Evolutionary conservation across 2,797 vertebrate genomes (phyloP).

Genomic region (Ptychadena robeensis): DNA sequence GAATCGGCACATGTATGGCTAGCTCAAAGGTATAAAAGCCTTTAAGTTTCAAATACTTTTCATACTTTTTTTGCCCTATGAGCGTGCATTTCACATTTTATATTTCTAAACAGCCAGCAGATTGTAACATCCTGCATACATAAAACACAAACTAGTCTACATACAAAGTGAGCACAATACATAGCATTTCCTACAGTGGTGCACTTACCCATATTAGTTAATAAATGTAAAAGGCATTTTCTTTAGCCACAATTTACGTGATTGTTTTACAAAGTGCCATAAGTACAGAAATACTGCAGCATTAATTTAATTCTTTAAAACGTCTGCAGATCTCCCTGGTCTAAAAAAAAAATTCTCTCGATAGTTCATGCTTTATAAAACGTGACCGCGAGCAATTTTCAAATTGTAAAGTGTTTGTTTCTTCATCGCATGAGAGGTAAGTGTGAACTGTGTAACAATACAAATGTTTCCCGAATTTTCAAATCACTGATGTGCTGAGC

Average conservation of each 20-base stretch:
- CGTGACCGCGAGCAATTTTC: conserved; percentile 9
- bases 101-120: not conserved
- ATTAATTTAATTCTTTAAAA: conserved; percentile 73
- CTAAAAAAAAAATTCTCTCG: conserved; percentile 13
- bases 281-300: conserved; percentile 62
- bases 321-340: conserved; percentile 12
- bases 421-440: conserved; percentile 1
- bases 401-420: conserved; percentile 36
- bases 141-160: conserved; percentile 45
- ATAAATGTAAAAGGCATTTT: conserved; percentile 75
- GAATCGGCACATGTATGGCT: too few species aligned
- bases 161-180: conserved; percentile 63
- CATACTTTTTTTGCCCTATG: too few species aligned
- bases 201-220: conserved; percentile 76
- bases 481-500: not conserved
- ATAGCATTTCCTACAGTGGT: conserved; percentile 65
- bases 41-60: not conserved
- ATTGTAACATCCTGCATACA: not conserved
- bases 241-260: conserved; percentile 68
- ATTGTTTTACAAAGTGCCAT: conserved; percentile 64
- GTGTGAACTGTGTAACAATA: not conserved
- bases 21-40: too few species aligned
- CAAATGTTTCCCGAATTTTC: not conserved
- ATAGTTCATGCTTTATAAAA: conserved; percentile 5
- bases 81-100: not conserved